Conservation (phyloP, 2,888 invertebrate species). For the Ypsolopha scabrella region DNA sequence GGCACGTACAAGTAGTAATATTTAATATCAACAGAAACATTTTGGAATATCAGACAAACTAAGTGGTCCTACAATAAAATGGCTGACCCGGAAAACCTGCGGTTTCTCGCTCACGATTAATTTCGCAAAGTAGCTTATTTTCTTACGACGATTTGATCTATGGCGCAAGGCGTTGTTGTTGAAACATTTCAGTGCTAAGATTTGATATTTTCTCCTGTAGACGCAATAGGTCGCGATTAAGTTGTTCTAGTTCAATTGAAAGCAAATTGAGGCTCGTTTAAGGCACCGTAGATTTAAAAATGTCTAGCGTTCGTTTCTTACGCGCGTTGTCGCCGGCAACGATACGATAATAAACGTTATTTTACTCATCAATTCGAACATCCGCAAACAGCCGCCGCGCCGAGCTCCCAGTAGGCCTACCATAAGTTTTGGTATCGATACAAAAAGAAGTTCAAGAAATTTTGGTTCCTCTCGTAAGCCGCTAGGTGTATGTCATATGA, state of each 20-base stretch:
- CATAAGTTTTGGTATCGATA: too few species aligned
- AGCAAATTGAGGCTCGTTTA: not conserved
- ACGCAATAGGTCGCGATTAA: constrained; percentile 3
- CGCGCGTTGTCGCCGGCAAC: not conserved
- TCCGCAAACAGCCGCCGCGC: too few species aligned
- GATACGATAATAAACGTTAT: not conserved
- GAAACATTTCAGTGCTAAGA: constrained; percentile 27
- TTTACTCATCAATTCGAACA: not conserved
- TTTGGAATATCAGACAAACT: constrained; percentile 30
- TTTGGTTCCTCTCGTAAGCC: too few species aligned
- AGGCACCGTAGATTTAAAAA: too few species aligned
- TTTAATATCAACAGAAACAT: constrained; percentile 23
- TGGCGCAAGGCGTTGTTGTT: constrained; percentile 40
- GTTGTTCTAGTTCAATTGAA: constrained; percentile 5
- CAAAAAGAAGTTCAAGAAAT: too few species aligned
- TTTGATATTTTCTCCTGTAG: constrained; percentile 17
- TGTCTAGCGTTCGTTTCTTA: not conserved
- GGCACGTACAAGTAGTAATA: constrained; percentile 28
- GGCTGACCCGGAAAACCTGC: constrained; percentile 46
- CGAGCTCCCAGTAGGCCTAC: too few species aligned
- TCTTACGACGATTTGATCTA: constrained; percentile 31
- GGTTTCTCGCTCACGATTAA: constrained; percentile 53
- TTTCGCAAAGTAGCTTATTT: constrained; percentile 52
- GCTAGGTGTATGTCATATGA: too few species aligned
- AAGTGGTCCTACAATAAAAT: constrained; percentile 36